phyloP scores from a whole-genome alignment of 2,888 invertebrate genomes.

The Rutpela maculata region DNA sequence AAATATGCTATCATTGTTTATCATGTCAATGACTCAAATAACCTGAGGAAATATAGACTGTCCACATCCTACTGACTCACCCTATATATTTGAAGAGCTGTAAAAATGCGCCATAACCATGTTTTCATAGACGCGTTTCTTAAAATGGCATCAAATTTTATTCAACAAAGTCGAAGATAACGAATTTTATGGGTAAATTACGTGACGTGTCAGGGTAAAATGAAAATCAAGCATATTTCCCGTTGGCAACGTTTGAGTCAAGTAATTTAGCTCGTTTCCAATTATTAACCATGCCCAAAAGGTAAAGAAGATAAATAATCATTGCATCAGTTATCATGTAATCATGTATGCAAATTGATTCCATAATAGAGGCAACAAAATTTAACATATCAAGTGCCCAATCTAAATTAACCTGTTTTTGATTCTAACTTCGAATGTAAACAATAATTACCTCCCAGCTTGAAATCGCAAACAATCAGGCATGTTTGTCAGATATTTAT shows the following conservation, averaged over 20 bases:
- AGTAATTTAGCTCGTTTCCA: neutral
- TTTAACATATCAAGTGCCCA: slow-evolving; percentile 24
- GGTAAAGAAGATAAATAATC: neutral
- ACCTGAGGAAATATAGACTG: too few relatives aligned
- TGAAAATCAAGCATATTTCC: neutral
- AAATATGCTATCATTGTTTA: too few relatives aligned
- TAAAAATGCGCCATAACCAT: too few relatives aligned
- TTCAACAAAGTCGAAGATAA: too few relatives aligned
- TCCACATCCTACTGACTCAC: too few relatives aligned
- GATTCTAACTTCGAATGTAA: neutral
- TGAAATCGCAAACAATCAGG: neutral
- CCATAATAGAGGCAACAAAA: neutral
- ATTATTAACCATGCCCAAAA: neutral
- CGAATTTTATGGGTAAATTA: too few relatives aligned
- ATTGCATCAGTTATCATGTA: neutral
- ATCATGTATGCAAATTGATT: slow-evolving; percentile 18
- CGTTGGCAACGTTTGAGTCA: neutral
- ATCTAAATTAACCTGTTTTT: slow-evolving; percentile 25
- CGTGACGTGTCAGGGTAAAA: neutral
- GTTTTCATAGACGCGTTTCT: too few relatives aligned
- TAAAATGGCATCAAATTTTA: too few relatives aligned
- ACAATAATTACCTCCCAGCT: neutral
- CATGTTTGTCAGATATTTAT: neutral
- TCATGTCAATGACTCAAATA: too few relatives aligned
- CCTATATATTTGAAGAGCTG: too few relatives aligned